These are phyloP conservation scores for Etheostoma nigrum DNA, from an alignment of 2,797 vertebrate species.

Conservation along the genomic window DNA sequence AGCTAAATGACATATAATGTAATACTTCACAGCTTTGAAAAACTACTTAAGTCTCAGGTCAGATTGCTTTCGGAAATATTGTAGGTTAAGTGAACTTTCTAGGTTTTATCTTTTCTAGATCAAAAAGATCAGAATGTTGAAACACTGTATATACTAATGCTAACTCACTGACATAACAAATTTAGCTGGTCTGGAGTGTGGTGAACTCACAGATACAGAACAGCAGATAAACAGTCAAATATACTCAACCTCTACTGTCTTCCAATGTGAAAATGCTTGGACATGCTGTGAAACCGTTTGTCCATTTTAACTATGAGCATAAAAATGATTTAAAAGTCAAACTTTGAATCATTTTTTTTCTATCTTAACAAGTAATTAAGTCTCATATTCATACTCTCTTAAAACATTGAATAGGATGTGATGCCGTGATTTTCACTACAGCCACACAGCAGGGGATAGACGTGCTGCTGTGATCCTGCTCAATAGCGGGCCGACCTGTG, in stretches of 20 bases:
- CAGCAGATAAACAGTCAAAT: too few relatives aligned
- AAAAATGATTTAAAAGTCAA: too few relatives aligned
- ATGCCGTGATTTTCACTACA: not conserved
- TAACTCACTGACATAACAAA: conserved; percentile 18
- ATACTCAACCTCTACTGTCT: too few relatives aligned
- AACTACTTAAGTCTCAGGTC: conserved; percentile 30
- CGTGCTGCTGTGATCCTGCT: not conserved
- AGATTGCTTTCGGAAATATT: conserved; percentile 33
- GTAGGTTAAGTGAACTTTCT: conserved; percentile 17
- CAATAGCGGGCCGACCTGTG: not conserved
- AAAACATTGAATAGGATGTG: not conserved
- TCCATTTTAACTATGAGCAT: too few relatives aligned
- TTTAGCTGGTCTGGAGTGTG: too few relatives aligned
- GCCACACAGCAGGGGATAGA: not conserved
- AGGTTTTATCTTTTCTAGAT: conserved; percentile 49
- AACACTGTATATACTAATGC: conserved; percentile 9
- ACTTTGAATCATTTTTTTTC: too few relatives aligned
- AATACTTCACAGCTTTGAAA: conserved; percentile 26
- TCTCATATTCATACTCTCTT: not conserved
- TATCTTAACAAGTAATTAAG: not conserved
- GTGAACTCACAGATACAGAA: too few relatives aligned
- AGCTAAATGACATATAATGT: too few relatives aligned
- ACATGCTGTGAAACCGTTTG: too few relatives aligned
- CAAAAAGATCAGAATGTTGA: conserved; percentile 20
- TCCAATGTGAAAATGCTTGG: too few relatives aligned